Conservation (phyloP, 2,888 invertebrate genomes). For the Caenorhabditis becei region DNA sequence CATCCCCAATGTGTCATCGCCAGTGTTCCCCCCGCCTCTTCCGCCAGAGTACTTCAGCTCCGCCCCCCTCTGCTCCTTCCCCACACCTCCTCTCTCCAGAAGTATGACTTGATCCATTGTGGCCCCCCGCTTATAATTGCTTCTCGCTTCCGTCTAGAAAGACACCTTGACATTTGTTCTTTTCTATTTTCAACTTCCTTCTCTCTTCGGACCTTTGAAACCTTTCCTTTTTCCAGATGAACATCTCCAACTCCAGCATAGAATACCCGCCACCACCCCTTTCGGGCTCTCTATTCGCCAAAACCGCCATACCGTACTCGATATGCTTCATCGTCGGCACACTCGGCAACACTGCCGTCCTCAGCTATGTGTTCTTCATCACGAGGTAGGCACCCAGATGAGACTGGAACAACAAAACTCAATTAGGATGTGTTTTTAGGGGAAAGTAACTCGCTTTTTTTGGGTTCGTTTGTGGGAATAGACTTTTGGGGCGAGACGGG, state of each 20-base stretch:
- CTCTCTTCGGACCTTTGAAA: not conserved
- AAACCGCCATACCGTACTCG: constrained; percentile 67
- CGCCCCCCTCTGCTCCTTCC: constrained; percentile 13
- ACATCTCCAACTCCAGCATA: constrained; percentile 37
- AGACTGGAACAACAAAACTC: constrained; percentile 12
- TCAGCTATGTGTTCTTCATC: constrained; percentile 75
- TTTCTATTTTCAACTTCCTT: not conserved
- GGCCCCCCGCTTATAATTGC: not conserved
- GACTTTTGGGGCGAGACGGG: too few relatives aligned
- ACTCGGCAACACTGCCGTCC: constrained; percentile 71
- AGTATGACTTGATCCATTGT: not conserved
- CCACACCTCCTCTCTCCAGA: constrained; percentile 26
- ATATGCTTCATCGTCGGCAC: constrained; percentile 69
- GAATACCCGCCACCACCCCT: constrained; percentile 64
- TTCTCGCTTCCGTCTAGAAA: constrained; percentile 1
- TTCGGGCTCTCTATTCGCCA: constrained; percentile 52
- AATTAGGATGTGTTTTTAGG: too few relatives aligned
- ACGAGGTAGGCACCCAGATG: constrained; percentile 67
- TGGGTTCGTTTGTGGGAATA: too few relatives aligned
- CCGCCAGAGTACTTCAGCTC: constrained; percentile 33
- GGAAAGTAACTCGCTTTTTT: too few relatives aligned
- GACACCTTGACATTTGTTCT: not conserved
- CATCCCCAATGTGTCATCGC: constrained; percentile 36
- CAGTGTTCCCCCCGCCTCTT: constrained; percentile 27
- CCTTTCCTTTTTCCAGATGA: constrained; percentile 35